These are phyloP conservation scores for Drosophila greeni DNA, from an alignment of 2,888 invertebrate genomes.

Conservation along the genomic window DNA sequence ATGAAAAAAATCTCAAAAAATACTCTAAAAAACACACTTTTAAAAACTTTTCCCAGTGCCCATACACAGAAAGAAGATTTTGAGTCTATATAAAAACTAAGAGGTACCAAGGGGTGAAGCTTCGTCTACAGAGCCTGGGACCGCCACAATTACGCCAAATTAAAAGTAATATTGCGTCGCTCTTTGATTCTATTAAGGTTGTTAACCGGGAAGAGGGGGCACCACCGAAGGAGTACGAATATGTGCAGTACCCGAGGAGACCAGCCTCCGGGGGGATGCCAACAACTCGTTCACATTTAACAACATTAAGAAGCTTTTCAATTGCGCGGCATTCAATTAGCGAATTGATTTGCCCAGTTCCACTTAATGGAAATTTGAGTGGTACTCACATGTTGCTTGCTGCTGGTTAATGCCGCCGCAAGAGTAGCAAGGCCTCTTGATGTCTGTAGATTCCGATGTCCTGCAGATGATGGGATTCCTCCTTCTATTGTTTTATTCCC, in stretches of 20 bases:
- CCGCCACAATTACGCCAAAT: slow-evolving; percentile 64
- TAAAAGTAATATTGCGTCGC: slow-evolving; percentile 61
- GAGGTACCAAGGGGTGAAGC: slow-evolving; percentile 2
- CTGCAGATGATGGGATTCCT: slow-evolving; percentile 1
- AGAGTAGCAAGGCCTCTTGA: slow-evolving; percentile 1
- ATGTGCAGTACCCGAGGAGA: background rate
- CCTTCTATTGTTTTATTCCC: slow-evolving; percentile 6
- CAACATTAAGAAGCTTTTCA: slow-evolving; percentile 64
- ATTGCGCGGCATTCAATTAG: slow-evolving; percentile 65
- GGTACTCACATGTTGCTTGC: slow-evolving; percentile 39
- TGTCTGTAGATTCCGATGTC: slow-evolving; percentile 1
- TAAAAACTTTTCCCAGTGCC: background rate
- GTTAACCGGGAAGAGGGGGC: slow-evolving; percentile 47
- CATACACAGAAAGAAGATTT: background rate
- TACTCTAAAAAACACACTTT: background rate
- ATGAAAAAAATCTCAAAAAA: background rate
- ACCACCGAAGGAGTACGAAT: background rate
- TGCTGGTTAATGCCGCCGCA: slow-evolving; percentile 27
- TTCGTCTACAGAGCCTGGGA: slow-evolving; percentile 8
- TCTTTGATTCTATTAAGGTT: slow-evolving; percentile 73
- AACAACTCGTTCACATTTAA: slow-evolving; percentile 53
- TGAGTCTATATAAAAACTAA: background rate
- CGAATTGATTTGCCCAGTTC: slow-evolving; percentile 56
- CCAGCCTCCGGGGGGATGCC: slow-evolving; percentile 33
- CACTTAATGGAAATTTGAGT: slow-evolving; percentile 35